These are phyloP conservation scores for Dexiosoma caninum DNA, from an alignment of 2,888 invertebrate genomes.

Conservation along the genomic window DNA sequence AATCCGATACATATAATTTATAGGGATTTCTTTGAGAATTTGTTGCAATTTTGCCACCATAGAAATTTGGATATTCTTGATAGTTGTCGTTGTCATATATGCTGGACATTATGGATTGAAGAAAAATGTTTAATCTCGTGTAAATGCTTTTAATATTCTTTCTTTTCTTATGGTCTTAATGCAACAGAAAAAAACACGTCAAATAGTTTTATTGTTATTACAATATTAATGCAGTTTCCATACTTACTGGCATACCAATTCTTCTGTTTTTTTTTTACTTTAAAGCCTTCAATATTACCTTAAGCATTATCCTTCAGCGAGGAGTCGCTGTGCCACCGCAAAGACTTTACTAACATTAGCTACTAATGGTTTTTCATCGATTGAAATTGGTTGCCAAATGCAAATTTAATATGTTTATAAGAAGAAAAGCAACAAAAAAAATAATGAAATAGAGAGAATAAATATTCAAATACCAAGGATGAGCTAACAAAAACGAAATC, in stretches of 20 bases:
- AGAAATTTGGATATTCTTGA: too few species aligned
- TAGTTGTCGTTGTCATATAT: too few species aligned
- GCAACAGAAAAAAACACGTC: conserved; percentile 22
- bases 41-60: too few species aligned
- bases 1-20: too few species aligned
- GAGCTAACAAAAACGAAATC: conserved; percentile 48
- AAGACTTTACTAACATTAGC: conserved; percentile 41
- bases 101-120: too few species aligned
- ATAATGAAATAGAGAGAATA: conserved; percentile 16
- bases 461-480: conserved; percentile 54
- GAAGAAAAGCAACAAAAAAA: neutral
- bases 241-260: neutral
- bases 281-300: neutral
- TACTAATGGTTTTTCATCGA: conserved; percentile 62
- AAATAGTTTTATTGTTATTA: conserved; percentile 61
- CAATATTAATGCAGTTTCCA: conserved; percentile 50
- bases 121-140: too few species aligned
- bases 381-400: conserved; percentile 62
- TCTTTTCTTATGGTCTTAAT: conserved; percentile 37
- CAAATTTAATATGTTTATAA: conserved; percentile 57
- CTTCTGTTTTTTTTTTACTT: neutral
- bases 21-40: too few species aligned
- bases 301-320: conserved; percentile 19
- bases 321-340: conserved; percentile 9
- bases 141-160: too few species aligned